These are phyloP conservation scores for Hylaeus volcanicus DNA, from an alignment of 1,140 invertebrate genomes.

Conservation along the genomic window DNA sequence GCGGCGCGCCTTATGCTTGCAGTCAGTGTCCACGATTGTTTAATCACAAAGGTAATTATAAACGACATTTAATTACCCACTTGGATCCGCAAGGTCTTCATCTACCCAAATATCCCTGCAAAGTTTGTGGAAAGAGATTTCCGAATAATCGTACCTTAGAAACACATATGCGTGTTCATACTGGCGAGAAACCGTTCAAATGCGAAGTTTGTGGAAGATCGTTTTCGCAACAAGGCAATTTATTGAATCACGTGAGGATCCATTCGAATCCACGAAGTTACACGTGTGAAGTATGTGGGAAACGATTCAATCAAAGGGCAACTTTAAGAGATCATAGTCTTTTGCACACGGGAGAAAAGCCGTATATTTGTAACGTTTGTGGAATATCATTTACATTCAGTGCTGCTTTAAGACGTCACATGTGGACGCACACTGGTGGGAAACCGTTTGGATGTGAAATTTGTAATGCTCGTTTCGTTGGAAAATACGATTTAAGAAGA, in stretches of 20 bases:
- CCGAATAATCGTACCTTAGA: constrained; percentile 76
- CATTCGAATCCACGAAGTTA: constrained; percentile 81
- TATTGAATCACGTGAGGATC: constrained; percentile 82
- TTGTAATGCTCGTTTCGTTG: constrained; percentile 75
- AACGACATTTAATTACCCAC: constrained; percentile 74
- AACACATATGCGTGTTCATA: constrained; percentile 84
- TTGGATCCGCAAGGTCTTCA: constrained; percentile 71
- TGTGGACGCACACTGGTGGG: constrained; percentile 77
- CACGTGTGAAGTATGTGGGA: constrained; percentile 80
- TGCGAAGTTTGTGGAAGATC: constrained; percentile 80
- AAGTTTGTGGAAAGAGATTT: constrained; percentile 81
- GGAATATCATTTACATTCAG: constrained; percentile 78
- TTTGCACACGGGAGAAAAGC: constrained; percentile 81
- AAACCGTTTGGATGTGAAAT: constrained; percentile 79
- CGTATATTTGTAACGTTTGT: constrained; percentile 79
- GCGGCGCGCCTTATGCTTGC: constrained; percentile 74
- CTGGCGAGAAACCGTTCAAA: constrained; percentile 83
- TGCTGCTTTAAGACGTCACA: constrained; percentile 74
- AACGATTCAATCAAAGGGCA: constrained; percentile 78
- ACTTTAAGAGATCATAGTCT: constrained; percentile 78
- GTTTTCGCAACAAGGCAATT: constrained; percentile 82
- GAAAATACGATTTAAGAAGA: constrained; percentile 75
- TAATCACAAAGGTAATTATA: constrained; percentile 78
- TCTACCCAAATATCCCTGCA: constrained; percentile 79
- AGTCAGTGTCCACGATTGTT: constrained; percentile 74